These are phyloP conservation scores for Sylvietta virens DNA, from an alignment of 2,113 vertebrate species.

Conservation along the genomic window DNA sequence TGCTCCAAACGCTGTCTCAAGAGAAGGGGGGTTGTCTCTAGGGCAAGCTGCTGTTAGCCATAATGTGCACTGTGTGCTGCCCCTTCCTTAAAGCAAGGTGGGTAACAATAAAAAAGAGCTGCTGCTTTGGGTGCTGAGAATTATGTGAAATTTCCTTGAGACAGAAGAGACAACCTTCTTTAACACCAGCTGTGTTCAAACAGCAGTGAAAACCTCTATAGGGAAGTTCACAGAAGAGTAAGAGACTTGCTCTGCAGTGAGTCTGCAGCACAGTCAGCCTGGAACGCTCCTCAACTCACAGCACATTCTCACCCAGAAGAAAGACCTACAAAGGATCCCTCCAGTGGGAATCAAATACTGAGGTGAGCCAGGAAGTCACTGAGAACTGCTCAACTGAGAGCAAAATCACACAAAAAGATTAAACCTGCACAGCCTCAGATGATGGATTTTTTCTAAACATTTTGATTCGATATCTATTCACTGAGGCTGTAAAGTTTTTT, in stretches of 20 bases:
- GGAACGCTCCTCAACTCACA: rapidly evolving
- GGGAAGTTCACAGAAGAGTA: neutral
- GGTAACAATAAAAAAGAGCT: neutral
- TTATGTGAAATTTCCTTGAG: neutral
- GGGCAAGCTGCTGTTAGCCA: neutral
- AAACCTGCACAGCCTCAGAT: neutral
- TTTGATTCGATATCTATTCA: neutral
- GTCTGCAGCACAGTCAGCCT: neutral
- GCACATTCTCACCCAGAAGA: neutral
- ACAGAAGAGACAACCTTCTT: neutral
- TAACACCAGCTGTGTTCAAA: neutral
- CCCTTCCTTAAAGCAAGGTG: neutral
- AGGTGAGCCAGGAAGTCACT: neutral
- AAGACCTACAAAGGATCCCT: rapidly evolving
- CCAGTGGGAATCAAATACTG: neutral
- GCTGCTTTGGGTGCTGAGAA: neutral
- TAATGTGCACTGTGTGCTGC: neutral
- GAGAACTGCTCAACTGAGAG: neutral
- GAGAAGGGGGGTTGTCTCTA: neutral
- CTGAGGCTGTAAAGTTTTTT: neutral
- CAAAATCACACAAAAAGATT: neutral
- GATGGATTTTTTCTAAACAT: neutral
- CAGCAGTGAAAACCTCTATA: neutral
- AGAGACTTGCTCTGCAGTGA: neutral
- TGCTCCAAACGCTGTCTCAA: neutral